phyloP scores from a whole-genome alignment of 2,113 vertebrate species.

The Podiceps cristatus region DNA sequence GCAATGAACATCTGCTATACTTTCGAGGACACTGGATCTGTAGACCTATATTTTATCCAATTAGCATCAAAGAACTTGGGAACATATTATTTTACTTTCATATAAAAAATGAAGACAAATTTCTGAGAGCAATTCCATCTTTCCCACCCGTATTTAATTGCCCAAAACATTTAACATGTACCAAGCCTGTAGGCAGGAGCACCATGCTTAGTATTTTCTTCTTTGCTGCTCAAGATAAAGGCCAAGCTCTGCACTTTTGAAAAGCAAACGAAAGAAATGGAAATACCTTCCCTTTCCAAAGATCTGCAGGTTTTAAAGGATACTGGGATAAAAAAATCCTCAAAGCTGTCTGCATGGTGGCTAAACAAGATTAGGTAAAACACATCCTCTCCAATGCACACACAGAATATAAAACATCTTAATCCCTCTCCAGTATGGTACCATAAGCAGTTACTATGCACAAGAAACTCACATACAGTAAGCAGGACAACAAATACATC shows the following conservation, averaged over 20 bases:
- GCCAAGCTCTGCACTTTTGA: constrained; percentile 66
- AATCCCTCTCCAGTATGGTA: constrained; percentile 56
- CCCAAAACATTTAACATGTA: constrained; percentile 82
- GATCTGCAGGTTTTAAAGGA: constrained; percentile 78
- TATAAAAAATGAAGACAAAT: not conserved
- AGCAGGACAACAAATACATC: not conserved
- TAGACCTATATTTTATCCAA: constrained; percentile 68
- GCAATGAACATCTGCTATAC: constrained; percentile 52
- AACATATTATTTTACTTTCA: constrained; percentile 19
- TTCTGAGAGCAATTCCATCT: constrained; percentile 21
- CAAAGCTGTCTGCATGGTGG: constrained; percentile 83
- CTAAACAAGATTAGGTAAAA: constrained; percentile 89
- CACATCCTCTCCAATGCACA: constrained; percentile 84
- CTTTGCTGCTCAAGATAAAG: constrained; percentile 64
- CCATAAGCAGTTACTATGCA: constrained; percentile 46
- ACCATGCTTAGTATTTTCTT: constrained; percentile 69
- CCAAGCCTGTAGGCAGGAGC: constrained; percentile 77
- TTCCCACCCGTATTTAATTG: constrained; percentile 57
- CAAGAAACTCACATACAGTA: not conserved
- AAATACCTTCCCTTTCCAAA: constrained; percentile 76
- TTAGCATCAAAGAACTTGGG: constrained; percentile 71
- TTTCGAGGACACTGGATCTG: constrained; percentile 61
- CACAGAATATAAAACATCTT: constrained; percentile 83
- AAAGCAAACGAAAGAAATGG: constrained; percentile 78
- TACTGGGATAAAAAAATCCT: constrained; percentile 75